Percentiles rank a stretch among this genome's conserved stretches.
These are phyloP conservation scores for Rhagophthalmus giganteus DNA, from an alignment of 2,888 invertebrate genomes.

Conservation along the genomic window DNA sequence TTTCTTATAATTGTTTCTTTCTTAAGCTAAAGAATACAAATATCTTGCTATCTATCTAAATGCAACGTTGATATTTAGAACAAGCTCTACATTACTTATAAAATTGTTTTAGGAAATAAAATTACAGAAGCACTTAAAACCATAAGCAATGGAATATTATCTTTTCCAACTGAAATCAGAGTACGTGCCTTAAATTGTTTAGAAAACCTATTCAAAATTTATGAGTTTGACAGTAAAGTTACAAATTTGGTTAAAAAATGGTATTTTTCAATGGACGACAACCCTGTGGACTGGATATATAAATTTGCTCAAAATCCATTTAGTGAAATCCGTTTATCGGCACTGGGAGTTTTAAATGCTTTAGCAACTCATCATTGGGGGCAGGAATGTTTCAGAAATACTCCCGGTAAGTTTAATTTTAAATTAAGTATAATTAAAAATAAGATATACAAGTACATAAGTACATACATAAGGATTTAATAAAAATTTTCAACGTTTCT, in stretches of 20 bases:
- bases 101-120: slow-evolving; percentile 50
- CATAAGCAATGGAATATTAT: slow-evolving; percentile 63
- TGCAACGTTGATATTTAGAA: not conserved
- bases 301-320: slow-evolving; percentile 72
- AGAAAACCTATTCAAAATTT: slow-evolving; percentile 61
- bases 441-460: not conserved
- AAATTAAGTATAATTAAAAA: slow-evolving; percentile 1
- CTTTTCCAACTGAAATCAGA: slow-evolving; percentile 68
- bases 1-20: slow-evolving; percentile 51
- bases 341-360: slow-evolving; percentile 67
- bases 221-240: slow-evolving; percentile 50
- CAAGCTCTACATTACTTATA: not conserved
- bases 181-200: slow-evolving; percentile 68
- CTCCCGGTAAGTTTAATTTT: slow-evolving; percentile 61
- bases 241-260: slow-evolving; percentile 63
- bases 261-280: slow-evolving; percentile 60
- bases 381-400: slow-evolving; percentile 68
- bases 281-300: slow-evolving; percentile 64
- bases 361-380: slow-evolving; percentile 79
- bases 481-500: not conserved
- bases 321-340: slow-evolving; percentile 72
- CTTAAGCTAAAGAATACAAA: too few species aligned
- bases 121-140: slow-evolving; percentile 62
- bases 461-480: not conserved
- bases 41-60: too few species aligned